phyloP scores from a whole-genome alignment of 2,113 vertebrate species.

The Pantherophis guttatus region DNA sequence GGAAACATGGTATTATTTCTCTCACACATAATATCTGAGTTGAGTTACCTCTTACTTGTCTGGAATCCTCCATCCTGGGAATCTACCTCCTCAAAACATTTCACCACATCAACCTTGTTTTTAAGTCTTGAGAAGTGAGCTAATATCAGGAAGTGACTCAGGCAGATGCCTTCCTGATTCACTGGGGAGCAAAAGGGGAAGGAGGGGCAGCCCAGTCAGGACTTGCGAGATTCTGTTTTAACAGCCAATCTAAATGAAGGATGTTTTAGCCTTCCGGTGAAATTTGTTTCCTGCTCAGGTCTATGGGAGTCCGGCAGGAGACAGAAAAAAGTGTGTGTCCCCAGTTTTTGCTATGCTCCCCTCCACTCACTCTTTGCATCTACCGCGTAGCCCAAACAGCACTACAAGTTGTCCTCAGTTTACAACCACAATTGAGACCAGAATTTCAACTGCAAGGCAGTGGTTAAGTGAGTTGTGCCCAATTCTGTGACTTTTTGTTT shows the following conservation, averaged over 20 bases:
- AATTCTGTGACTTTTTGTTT: not conserved
- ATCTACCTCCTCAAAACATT: not conserved
- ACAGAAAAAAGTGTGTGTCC: not conserved
- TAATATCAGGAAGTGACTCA: not conserved
- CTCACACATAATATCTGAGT: not conserved
- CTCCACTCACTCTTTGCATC: not conserved
- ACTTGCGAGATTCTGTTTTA: not conserved
- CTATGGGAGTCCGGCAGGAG: not conserved
- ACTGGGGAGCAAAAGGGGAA: not conserved
- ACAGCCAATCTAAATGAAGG: not conserved
- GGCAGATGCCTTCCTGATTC: not conserved
- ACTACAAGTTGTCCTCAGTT: not conserved
- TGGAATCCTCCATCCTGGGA: not conserved
- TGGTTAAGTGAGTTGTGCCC: not conserved
- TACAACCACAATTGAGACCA: not conserved
- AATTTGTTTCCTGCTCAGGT: not conserved
- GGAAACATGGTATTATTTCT: not conserved
- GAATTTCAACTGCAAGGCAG: not conserved
- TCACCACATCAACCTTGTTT: not conserved
- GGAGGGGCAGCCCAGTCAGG: not conserved
- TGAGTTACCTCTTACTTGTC: not conserved
- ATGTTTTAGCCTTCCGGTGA: not conserved
- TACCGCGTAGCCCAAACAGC: not conserved
- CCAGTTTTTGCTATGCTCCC: not conserved
- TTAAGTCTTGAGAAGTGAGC: not conserved